Evolutionary conservation across 2,797 vertebrate genomes (phyloP).

Genomic region (Microchirus variegatus): DNA sequence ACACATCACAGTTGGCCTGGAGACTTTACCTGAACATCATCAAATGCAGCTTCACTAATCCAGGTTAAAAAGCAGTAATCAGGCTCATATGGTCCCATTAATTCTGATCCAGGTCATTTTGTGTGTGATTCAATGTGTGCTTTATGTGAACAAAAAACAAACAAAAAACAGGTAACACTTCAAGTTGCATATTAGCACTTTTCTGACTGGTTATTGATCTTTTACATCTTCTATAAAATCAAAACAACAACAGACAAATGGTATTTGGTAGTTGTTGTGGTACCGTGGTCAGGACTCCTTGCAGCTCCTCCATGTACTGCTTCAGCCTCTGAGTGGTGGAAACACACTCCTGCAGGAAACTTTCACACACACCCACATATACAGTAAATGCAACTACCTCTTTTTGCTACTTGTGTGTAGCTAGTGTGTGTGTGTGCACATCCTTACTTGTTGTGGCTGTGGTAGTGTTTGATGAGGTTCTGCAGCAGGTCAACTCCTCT

Average conservation of each 20-base stretch:
- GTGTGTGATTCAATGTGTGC: too few relatives aligned
- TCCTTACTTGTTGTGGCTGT: conserved; percentile 87
- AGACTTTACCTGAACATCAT: too few relatives aligned
- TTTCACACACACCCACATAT: conserved; percentile 63
- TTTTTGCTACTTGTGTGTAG: not conserved
- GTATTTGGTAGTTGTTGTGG: not conserved
- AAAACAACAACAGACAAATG: too few relatives aligned
- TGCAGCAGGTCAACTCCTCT: conserved; percentile 90
- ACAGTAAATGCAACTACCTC: not conserved
- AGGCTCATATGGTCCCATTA: too few relatives aligned
- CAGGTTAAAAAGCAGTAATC: too few relatives aligned
- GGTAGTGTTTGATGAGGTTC: conserved; percentile 88
- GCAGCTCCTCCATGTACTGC: conserved; percentile 84
- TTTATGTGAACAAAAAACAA: too few relatives aligned
- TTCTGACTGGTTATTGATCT: too few relatives aligned
- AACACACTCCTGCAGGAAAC: conserved; percentile 89
- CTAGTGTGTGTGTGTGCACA: not conserved
- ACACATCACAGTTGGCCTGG: not conserved
- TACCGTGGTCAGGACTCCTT: conserved; percentile 76
- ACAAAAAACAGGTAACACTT: too few relatives aligned
- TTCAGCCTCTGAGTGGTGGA: conserved; percentile 82
- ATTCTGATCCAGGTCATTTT: too few relatives aligned
- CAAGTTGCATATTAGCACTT: too few relatives aligned
- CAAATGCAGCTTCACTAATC: too few relatives aligned
- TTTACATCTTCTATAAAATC: too few relatives aligned